These are phyloP conservation scores for Tridacna crocea DNA, from an alignment of 2,888 invertebrate genomes.

Conservation along the genomic window DNA sequence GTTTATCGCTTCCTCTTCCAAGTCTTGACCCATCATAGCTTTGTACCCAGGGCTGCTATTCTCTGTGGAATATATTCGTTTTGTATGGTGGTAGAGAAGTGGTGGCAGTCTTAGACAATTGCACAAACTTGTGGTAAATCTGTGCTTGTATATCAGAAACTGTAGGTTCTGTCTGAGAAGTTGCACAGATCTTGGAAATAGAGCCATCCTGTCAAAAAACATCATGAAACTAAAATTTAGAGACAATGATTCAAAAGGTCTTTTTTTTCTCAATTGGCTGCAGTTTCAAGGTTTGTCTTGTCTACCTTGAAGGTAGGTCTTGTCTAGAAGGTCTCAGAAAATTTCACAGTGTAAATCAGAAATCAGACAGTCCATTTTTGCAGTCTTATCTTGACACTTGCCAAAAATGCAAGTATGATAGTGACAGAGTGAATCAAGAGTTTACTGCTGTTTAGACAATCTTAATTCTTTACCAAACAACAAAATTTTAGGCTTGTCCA, in stretches of 20 bases:
- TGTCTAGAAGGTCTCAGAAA: no score
- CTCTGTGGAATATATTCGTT: conserved; percentile 6
- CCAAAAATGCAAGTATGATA: no score
- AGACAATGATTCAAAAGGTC: background rate
- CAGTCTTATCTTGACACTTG: no score
- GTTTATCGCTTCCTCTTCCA: conserved; percentile 32
- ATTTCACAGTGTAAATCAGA: no score
- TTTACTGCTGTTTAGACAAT: no score
- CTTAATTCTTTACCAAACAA: no score
- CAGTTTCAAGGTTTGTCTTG: no score
- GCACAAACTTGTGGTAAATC: background rate
- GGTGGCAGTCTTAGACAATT: background rate
- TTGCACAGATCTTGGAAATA: background rate
- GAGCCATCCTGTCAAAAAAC: background rate
- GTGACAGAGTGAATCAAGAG: no score
- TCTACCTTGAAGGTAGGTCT: no score
- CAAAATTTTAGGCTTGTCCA: no score
- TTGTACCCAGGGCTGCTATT: conserved; percentile 3
- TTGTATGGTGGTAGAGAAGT: background rate
- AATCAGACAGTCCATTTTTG: no score
- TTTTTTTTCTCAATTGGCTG: no score
- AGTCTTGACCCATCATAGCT: conserved; percentile 21
- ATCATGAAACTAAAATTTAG: background rate
- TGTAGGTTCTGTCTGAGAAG: conserved; percentile 1
- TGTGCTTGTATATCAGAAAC: background rate